Evolutionary conservation across 2,888 invertebrate genomes (phyloP), one percentile per base, ranked within the genome.

Genomic region (Pasiphila rectangulata): DNA sequence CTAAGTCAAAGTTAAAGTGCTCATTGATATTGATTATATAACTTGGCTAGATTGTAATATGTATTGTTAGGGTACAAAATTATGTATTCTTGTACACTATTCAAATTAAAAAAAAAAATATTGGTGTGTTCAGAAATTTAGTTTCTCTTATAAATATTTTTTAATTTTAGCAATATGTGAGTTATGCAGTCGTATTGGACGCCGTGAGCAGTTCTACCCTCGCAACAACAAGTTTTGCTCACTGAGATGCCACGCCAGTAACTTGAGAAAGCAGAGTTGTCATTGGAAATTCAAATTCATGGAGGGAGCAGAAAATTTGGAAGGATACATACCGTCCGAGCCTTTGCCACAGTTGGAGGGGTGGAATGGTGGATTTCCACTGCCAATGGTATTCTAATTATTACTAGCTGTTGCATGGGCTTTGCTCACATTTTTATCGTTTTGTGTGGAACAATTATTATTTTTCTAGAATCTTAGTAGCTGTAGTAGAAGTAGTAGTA

Each of bases 251-350:
- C 64, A 77, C 56, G 51, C 63, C 12, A 85, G 83, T 72, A 69
- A 61, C 49, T 54, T 58, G 6, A 67, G 75, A 39, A 70, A 76
- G 46, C 67, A 68, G n/a, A 63, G 73, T 37, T 71, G 72, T 58
- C 84, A 75, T 53, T 87, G 85, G 84, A 72, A 74, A 54, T 89
- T 88, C 50, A 83, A 72, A 61, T 70, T 87, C 34, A 88, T 86
- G 87, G 89, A 88, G 61, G 79, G 81, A 24, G 71, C 85, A 9
- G 88, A 88, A 56, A 86, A 88, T 60, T 82, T 89, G 81, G 86
- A 75, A 41, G 89, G 87, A 3, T 66, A 87, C 65, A 88, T 89
- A 48, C 89, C 89, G 4, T 54, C 89, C 50, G 88, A 89, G 64
- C 89, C 89, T 0, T 56, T 89, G 61, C 89, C 89, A 1, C 88